Evolutionary conservation across 2,113 vertebrate species (phyloP).

Genomic region (Phodopus roborovskii): DNA sequence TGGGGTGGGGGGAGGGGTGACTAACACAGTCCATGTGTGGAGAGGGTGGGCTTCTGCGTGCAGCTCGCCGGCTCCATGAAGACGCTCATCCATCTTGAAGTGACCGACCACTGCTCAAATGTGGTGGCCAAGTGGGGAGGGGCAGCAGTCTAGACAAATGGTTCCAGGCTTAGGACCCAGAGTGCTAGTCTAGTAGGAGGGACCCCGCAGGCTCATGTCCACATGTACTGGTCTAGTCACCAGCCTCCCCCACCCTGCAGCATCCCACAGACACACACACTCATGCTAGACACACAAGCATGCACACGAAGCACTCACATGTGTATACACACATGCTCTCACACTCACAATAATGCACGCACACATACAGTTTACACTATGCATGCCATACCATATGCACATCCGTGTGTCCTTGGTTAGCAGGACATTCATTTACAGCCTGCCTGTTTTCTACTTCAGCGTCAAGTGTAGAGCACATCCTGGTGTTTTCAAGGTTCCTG

Average conservation of each 20-base stretch:
- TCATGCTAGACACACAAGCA: too few relatives aligned
- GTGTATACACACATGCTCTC: neutral
- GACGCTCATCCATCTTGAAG: neutral
- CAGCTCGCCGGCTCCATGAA: neutral
- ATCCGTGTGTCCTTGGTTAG: too few relatives aligned
- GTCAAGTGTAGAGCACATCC: neutral
- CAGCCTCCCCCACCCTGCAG: accelerated
- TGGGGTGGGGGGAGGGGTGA: conserved; percentile 75
- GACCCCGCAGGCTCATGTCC: neutral
- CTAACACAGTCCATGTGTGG: conserved; percentile 86
- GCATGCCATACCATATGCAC: accelerated
- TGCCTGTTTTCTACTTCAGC: neutral
- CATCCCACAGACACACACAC: too few relatives aligned
- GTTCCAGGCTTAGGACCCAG: neutral
- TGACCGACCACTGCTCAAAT: accelerated
- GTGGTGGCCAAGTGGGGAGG: accelerated
- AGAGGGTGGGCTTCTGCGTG: neutral
- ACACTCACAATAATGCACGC: too few relatives aligned
- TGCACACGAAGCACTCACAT: too few relatives aligned
- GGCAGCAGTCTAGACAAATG: accelerated
- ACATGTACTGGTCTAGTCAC: accelerated
- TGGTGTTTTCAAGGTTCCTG: neutral
- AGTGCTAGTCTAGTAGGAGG: too few relatives aligned
- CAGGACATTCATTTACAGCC: accelerated
- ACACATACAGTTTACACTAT: neutral